Conservation (phyloP, 1,140 invertebrate species). For the Pectinophora gossypiella region DNA sequence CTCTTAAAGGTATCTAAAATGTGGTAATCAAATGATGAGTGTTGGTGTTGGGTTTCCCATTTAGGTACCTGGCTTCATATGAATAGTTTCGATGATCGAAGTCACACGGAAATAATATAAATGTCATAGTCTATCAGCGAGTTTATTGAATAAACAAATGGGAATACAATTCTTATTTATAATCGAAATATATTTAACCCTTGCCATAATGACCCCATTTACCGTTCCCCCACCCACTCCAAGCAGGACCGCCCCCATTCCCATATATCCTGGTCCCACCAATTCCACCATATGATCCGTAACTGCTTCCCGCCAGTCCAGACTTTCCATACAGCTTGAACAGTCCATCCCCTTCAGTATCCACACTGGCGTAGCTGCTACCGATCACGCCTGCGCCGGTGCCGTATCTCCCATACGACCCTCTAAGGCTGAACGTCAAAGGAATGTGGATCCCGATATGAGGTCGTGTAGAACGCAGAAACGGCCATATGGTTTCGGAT, state of each 20-base stretch:
- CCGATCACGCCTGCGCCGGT: constrained; percentile 27
- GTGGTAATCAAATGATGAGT: no score
- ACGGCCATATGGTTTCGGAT: constrained; percentile 53
- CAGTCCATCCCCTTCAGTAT: constrained; percentile 10
- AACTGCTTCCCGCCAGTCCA: constrained; percentile 39
- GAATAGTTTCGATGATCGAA: no score
- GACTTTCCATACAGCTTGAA: constrained; percentile 25
- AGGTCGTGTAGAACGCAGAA: constrained; percentile 19
- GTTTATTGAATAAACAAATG: no score
- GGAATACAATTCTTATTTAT: not conserved
- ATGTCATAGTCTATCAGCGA: no score
- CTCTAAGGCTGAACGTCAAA: constrained; percentile 49
- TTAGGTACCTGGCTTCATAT: no score
- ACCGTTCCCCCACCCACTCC: constrained; percentile 65
- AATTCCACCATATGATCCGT: constrained; percentile 30
- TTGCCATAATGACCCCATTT: constrained; percentile 68
- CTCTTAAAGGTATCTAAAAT: no score
- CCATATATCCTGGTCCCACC: constrained; percentile 40
- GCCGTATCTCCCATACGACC: constrained; percentile 37
- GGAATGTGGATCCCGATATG: constrained; percentile 45
- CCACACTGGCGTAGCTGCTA: constrained; percentile 35
- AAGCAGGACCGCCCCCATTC: constrained; percentile 27
- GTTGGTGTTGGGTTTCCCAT: no score
- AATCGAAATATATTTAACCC: constrained; percentile 36
- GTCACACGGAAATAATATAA: no score